Base-by-base conservation (phyloP, 2,888 invertebrate species). In the Epinotia demarniana region DNA sequence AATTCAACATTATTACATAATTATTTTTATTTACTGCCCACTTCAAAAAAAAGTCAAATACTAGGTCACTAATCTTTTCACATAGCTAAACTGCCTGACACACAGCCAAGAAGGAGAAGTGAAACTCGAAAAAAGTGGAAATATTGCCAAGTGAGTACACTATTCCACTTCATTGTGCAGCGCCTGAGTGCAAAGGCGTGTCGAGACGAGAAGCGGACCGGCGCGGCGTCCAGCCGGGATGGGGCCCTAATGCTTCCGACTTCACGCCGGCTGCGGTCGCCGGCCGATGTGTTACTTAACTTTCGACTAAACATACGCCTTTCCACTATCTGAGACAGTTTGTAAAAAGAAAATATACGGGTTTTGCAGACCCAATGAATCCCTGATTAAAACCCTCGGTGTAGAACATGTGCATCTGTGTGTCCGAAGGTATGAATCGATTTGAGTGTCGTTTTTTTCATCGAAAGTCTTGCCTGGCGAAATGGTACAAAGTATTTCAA, bases 111-210 rank as follows among this genome's bases (percentile, higher is more conserved):
- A 49, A 69, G 33, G 27, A 61, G 9, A 16, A 57, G 12, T 64
- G 53, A 5, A 63, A 57, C 57, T 61, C 46, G 57, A 33, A 69
- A 75, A 75, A 57, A 75, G 86, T 87, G 83, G 84, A 90, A 89
- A 90, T 91, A 91, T 90, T 86, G 90, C 87, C 86, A 82, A 79
- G 79, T 86, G 84, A 85, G 87, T 89, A 91, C 90, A 90, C 89
- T 89, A 89, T 89, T 88, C 87, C 86, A 86, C 90, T 90, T 87
- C 87, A 88, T 90, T 81, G 81, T 86, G 87, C 83, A 87, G 84
- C 84, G 89, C 88, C 89, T 92, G 92, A 93, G 93, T 93, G 93
- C 93, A 93, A 93, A 93, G 92, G 90, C 93, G 91, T 93, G 93
- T 93, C 90, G 90, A 84, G 82, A 79, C 90, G 90, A 84, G 82